Evolutionary conservation across 2,888 invertebrate genomes (phyloP), one percentile per base, ranked within the genome.

Genomic region (Steinernema hermaphroditum): DNA sequence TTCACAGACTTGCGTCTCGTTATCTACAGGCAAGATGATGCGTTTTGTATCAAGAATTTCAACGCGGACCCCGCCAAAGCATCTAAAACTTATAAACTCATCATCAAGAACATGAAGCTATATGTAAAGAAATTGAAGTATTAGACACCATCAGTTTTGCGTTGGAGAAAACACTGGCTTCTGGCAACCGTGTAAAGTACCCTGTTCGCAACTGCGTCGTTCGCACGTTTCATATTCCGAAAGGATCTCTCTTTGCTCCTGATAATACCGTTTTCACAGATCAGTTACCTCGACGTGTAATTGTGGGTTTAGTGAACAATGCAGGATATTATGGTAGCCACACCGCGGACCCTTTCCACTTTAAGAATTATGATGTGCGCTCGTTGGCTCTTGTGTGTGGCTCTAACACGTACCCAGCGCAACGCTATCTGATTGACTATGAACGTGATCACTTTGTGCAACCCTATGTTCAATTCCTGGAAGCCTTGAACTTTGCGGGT

Each of bases 1-100:
- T 71, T 37, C 49, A 29, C 57, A 0, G 71, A 71, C 14, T 16
- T 71, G n/a, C 44, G 57, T 8, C 22, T 71, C 14, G 43, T 57
- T 2, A 57, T 57, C 2, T 71, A 57, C 34, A 37, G 54, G 19
- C 54, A 71, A 14, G 44, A 44, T 27, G 57, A 24, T n/a, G 41
- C 34, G 16, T 70, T 71, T 57, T 43, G 41, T 12, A 43, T 71
- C 43, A 43, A 57, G 0, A 46, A 46, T 19, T 46, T 19, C n/a
- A 16, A 16, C 46, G 6, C n/a, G 16, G n/a, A n/a, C n/a, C n/a
- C 12, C 37, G 12, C 6, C 37, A 37, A 37, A 19, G n/a, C 9
- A 46, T 41, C 43, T 41, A 12, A 8, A 12, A 8, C 43, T 19
- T 46, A 6, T 16, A 46, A 19, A n/a, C n/a, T 46, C 6, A 4